Percentiles rank a stretch among this genome's conserved stretches.
These are phyloP conservation scores for Diplosoma virens DNA, from an alignment of 23 tunicate genomes.

Conservation along the genomic window DNA sequence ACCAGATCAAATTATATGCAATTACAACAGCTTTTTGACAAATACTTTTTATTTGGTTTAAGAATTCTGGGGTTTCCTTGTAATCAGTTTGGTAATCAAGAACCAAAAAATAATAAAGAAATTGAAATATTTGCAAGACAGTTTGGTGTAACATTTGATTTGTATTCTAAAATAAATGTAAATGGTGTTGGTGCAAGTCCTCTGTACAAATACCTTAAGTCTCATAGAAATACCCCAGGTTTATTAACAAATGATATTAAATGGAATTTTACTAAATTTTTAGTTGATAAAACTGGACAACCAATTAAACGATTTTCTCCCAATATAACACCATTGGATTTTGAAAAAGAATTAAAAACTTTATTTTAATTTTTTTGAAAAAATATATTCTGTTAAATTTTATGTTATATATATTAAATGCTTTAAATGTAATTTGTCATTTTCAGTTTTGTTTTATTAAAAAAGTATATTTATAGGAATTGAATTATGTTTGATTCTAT, in stretches of 20 bases:
- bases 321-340: neutral
- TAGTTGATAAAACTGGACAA: conserved; percentile 42
- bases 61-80: conserved; percentile 68
- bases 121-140: conserved; percentile 47
- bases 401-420: no score
- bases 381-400: no score
- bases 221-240: conserved; percentile 44
- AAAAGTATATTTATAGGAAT: no score
- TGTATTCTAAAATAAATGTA: conserved; percentile 61
- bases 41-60: conserved; percentile 39
- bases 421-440: no score
- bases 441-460: no score
- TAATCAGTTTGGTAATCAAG: conserved; percentile 68
- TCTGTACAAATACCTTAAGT: conserved; percentile 49
- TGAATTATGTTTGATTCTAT: no score
- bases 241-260: conserved; percentile 48
- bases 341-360: conserved; percentile 13
- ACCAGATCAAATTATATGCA: conserved; percentile 50
- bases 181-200: conserved; percentile 48
- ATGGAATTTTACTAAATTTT: conserved; percentile 72
- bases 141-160: conserved; percentile 36
- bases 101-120: conserved; percentile 55
- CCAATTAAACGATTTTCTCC: conserved; percentile 43
- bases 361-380: neutral
- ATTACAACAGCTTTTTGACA: conserved; percentile 47